Conservation (phyloP, 2,888 invertebrate species). For the Oscheius myriophilus region DNA sequence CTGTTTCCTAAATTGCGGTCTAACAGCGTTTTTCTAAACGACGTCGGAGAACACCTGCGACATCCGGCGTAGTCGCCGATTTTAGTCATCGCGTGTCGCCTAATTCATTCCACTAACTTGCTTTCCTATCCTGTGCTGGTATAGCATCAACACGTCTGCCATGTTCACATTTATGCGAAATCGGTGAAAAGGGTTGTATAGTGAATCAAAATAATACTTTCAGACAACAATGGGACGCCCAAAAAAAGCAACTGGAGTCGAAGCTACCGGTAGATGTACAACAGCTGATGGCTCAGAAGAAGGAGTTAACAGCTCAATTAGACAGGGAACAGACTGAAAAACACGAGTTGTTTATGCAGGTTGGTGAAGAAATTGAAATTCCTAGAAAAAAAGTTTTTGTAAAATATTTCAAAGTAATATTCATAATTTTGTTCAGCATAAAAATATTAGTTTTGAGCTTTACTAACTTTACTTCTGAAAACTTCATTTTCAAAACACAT, state of each 20-base stretch:
- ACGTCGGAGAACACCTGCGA: no score
- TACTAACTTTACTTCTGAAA: no score
- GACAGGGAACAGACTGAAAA: slow-evolving; percentile 67
- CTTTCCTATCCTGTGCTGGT: slow-evolving; percentile 1
- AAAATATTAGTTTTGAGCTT: no score
- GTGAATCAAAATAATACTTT: slow-evolving; percentile 17
- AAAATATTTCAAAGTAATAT: neutral
- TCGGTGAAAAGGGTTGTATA: neutral
- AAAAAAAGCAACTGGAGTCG: slow-evolving; percentile 48
- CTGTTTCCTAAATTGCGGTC: no score
- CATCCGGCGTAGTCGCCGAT: neutral
- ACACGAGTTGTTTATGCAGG: slow-evolving; percentile 68
- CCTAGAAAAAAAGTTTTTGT: neutral
- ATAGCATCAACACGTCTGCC: no score
- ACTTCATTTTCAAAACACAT: no score
- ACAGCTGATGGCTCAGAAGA: slow-evolving; percentile 61
- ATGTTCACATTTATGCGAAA: no score
- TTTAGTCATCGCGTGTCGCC: slow-evolving; percentile 17
- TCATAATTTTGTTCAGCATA: no score
- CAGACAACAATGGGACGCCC: slow-evolving; percentile 50
- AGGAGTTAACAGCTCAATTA: slow-evolving; percentile 63
- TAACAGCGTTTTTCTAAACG: no score
- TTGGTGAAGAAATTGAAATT: slow-evolving; percentile 26
- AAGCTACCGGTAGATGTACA: slow-evolving; percentile 62
- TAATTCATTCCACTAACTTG: slow-evolving; percentile 18